A percentile compares a stretch with the other conserved stretches of the same genome.
phyloP scores from a whole-genome alignment of 2,797 vertebrate species.

The Lepidocolaptes lacrymiger region DNA sequence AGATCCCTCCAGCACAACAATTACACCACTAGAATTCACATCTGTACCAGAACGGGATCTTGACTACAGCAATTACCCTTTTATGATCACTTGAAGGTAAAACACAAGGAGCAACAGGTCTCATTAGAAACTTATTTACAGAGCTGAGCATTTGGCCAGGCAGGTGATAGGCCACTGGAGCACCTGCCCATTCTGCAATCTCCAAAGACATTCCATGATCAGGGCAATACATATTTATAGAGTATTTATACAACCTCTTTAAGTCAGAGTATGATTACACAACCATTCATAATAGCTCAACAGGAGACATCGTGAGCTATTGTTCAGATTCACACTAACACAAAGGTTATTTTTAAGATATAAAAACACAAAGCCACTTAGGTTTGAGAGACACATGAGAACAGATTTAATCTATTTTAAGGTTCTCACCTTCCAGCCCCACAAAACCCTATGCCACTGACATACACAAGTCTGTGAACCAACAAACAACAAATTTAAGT shows the following conservation, averaged over 20 bases:
- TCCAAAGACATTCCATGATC: neutral
- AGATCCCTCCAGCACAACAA: neutral
- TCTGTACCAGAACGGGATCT: neutral
- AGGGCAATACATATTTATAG: constrained; percentile 40
- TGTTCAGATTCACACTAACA: constrained; percentile 45
- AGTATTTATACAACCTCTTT: constrained; percentile 43
- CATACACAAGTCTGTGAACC: neutral
- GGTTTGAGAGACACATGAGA: constrained; percentile 28
- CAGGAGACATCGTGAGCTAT: constrained; percentile 42
- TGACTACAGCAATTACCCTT: neutral
- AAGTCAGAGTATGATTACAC: constrained; percentile 25
- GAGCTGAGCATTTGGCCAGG: neutral
- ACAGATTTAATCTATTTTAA: constrained; percentile 36
- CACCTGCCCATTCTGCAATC: constrained; percentile 8
- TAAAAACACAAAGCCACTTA: constrained; percentile 58
- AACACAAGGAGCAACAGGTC: neutral
- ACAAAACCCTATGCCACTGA: neutral
- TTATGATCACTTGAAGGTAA: neutral
- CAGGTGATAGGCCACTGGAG: neutral
- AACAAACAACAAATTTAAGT: neutral
- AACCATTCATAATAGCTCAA: constrained; percentile 25
- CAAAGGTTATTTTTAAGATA: constrained; percentile 57
- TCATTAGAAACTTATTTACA: neutral
- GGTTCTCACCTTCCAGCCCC: neutral
- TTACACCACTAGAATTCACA: neutral